Percentiles rank a stretch among this genome's conserved stretches.
Conservation (phyloP, 2,797 vertebrate species). For the Novumbra hubbsi region DNA sequence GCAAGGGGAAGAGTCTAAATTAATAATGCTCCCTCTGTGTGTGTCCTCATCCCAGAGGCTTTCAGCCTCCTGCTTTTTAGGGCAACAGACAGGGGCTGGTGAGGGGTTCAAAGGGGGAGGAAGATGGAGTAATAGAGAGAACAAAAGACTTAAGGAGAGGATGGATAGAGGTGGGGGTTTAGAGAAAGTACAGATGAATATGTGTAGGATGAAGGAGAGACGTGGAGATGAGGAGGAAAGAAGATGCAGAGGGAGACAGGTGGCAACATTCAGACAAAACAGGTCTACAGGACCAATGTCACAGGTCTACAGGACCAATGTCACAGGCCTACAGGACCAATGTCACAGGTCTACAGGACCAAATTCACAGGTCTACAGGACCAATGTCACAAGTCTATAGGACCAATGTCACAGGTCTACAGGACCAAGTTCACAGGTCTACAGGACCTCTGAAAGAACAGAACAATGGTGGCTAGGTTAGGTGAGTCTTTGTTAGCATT, state of each 20-base stretch:
- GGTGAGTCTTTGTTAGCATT: too few species aligned
- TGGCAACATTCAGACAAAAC: not conserved
- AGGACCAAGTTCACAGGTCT: too few species aligned
- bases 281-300: too few species aligned
- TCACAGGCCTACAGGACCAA: too few species aligned
- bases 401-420: too few species aligned
- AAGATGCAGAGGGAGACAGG: not conserved
- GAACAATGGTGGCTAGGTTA: too few species aligned
- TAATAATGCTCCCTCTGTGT: conserved; percentile 42
- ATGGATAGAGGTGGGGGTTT: not conserved
- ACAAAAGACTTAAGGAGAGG: not conserved
- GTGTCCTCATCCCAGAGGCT: conserved; percentile 31
- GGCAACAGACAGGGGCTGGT: conserved; percentile 41
- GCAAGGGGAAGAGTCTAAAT: conserved; percentile 48
- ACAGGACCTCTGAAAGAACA: too few species aligned
- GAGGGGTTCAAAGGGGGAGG: conserved; percentile 23
- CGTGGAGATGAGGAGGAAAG: conserved; percentile 10
- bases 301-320: too few species aligned
- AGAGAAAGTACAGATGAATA: not conserved
- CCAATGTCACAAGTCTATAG: too few species aligned
- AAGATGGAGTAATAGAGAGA: conserved; percentile 28
- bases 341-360: too few species aligned
- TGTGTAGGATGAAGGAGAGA: not conserved
- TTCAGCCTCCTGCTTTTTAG: conserved; percentile 58
- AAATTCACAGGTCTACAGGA: too few species aligned